Percentiles rank a stretch among this genome's conserved stretches.
These are phyloP conservation scores for Gobio gobio DNA, from an alignment of 2,113 vertebrate species.

Conservation along the genomic window DNA sequence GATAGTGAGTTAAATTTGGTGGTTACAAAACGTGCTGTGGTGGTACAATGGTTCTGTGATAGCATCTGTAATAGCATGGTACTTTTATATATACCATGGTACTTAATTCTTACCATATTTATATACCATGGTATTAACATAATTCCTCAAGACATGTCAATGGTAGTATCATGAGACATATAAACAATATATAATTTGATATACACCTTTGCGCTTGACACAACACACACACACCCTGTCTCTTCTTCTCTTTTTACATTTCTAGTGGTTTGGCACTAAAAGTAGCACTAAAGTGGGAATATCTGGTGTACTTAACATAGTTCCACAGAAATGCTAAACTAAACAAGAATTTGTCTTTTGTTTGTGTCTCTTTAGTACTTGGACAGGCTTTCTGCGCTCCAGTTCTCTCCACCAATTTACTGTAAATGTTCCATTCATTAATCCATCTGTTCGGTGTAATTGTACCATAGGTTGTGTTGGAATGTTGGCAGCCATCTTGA, in stretches of 20 bases:
- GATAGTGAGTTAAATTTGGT: neutral
- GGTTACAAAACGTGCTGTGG: neutral
- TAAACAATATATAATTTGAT: neutral
- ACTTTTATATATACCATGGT: neutral
- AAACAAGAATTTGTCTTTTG: slow-evolving; percentile 48
- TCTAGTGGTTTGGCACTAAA: slow-evolving; percentile 49
- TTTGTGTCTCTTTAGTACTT: slow-evolving; percentile 46
- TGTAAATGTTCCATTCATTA: slow-evolving; percentile 50
- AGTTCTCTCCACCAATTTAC: slow-evolving; percentile 41
- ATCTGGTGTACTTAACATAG: slow-evolving; percentile 43
- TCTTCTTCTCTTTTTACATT: slow-evolving; percentile 35
- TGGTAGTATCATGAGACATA: neutral
- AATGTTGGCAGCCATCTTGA: slow-evolving; percentile 43
- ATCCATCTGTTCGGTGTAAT: slow-evolving; percentile 40
- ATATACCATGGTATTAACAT: neutral
- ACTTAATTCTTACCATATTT: neutral
- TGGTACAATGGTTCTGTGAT: neutral
- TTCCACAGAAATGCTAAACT: slow-evolving; percentile 48
- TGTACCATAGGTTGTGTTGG: slow-evolving; percentile 36
- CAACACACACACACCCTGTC: neutral
- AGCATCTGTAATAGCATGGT: neutral
- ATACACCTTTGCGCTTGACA: neutral
- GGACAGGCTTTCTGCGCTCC: slow-evolving; percentile 24
- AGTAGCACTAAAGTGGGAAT: slow-evolving; percentile 39
- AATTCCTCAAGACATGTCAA: neutral